A percentile compares a stretch with the other conserved stretches of the same genome.
These are phyloP conservation scores for Ciona savignyi DNA, from an alignment of 23 tunicate genomes.

Conservation along the genomic window DNA sequence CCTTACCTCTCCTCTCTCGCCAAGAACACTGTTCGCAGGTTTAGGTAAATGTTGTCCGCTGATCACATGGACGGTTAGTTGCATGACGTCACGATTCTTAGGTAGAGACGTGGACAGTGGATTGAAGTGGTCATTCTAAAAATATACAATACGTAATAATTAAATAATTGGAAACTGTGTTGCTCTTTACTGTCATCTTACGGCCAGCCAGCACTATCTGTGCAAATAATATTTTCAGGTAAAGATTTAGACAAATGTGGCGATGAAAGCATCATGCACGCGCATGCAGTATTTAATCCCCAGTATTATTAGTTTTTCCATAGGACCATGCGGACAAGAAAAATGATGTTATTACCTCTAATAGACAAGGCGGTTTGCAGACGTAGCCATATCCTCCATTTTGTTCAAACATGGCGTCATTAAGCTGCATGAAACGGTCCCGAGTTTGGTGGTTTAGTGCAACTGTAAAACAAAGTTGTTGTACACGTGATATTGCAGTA, in stretches of 20 bases:
- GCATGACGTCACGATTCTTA: slow-evolving; percentile 15
- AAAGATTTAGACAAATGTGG: too few relatives aligned
- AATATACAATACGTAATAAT: neutral
- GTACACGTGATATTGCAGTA: too few relatives aligned
- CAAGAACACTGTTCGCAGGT: slow-evolving; percentile 75
- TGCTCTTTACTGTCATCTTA: too few relatives aligned
- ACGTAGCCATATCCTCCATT: slow-evolving; percentile 74
- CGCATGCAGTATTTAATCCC: too few relatives aligned
- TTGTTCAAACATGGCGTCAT: slow-evolving; percentile 57
- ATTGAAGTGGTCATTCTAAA: slow-evolving; percentile 32
- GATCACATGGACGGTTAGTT: slow-evolving; percentile 43
- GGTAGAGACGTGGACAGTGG: slow-evolving; percentile 25
- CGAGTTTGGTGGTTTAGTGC: slow-evolving; percentile 80
- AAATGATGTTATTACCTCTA: slow-evolving; percentile 26
- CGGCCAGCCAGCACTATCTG: too few relatives aligned
- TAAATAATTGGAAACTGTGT: too few relatives aligned
- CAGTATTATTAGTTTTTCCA: too few relatives aligned
- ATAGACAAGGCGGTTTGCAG: slow-evolving; percentile 36
- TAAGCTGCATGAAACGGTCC: slow-evolving; percentile 64
- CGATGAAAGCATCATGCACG: too few relatives aligned
- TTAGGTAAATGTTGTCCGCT: slow-evolving; percentile 90
- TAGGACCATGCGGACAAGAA: too few relatives aligned
- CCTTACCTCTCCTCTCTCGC: slow-evolving; percentile 79
- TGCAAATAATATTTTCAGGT: too few relatives aligned
- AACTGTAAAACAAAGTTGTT: slow-evolving; percentile 35